phyloP scores from a whole-genome alignment of 1,140 invertebrate species.

The Drosophila mauritiana region DNA sequence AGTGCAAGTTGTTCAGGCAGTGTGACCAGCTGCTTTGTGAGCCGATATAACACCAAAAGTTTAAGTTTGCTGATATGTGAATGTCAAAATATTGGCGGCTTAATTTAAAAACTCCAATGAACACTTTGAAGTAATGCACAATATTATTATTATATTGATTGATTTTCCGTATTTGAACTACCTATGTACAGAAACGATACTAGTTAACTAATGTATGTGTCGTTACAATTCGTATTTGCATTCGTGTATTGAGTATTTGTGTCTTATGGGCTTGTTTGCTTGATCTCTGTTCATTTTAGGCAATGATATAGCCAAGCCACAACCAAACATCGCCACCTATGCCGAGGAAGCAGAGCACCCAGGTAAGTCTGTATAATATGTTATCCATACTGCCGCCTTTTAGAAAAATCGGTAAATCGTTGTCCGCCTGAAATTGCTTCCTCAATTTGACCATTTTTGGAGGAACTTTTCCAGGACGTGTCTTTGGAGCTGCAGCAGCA shows the following conservation, averaged over 20 bases:
- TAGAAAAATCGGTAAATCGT: constrained; percentile 87
- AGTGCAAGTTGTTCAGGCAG: constrained; percentile 40
- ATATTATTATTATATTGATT: background rate
- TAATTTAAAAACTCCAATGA: background rate
- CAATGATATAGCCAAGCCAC: constrained; percentile 51
- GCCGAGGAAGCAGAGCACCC: constrained; percentile 84
- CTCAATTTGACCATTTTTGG: constrained; percentile 80
- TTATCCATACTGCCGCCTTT: constrained; percentile 87
- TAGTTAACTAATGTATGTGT: too few species aligned
- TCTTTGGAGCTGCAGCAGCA: background rate
- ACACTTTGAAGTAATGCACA: too few species aligned
- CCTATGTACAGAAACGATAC: background rate
- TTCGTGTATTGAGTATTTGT: background rate
- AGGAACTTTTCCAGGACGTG: constrained; percentile 35
- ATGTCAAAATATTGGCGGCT: background rate
- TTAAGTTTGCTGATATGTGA: background rate
- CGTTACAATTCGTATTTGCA: background rate
- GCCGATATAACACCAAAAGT: background rate
- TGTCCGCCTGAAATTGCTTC: constrained; percentile 84
- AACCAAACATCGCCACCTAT: constrained; percentile 54
- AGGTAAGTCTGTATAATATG: constrained; percentile 85
- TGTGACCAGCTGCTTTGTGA: constrained; percentile 13
- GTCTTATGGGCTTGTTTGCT: too few species aligned
- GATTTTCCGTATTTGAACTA: background rate
- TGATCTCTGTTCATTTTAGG: constrained; percentile 1